Base-by-base conservation (phyloP, 30 jellyfish, hydroid and myxozoan genomes). In the Morbakka virulenta region DNA sequence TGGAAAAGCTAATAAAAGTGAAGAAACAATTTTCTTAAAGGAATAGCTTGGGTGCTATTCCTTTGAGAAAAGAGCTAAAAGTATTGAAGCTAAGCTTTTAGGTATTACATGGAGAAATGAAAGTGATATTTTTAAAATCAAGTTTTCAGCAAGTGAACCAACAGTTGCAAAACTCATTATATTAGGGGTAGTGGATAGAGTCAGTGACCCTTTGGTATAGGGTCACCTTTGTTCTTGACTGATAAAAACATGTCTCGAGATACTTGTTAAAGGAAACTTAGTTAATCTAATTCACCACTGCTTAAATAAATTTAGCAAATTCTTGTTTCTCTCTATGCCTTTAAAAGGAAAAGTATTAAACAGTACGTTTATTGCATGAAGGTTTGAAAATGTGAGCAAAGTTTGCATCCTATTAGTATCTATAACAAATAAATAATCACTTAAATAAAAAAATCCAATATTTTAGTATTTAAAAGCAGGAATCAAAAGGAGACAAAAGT, bases 131-230 rank as follows among this genome's bases (percentile, higher is more conserved):
- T 9, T 65, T 24, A 28, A 84, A 30, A 83, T 81, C 34, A 52
- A 77, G 30, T 88, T 88, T 34, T 91, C 84, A 65, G 6, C 23
- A 64, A 13, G 0, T 28, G 48, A 70, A 2, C 76, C 34, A 32
- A 22, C 57, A 17, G 50, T 68, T n/a, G 62, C 82, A 27, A 82
- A 82, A 28, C 35, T 80, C 32, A 36, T 31, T n/a, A 81, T 82
- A 3, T 32, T 82, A 25, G 52, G 81, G 20, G 32, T 66, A 41
- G 30, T 82, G 0, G 94, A 86, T 2, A 25, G 52, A 68, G 49
- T 82, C 32, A 49, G 69, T 36, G 93, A 88, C 50, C 93, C 97
- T 25, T 4, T 73, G 95, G 95, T 28, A 30, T 84, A 4, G 95
- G 32, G 20, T 74, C 89, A 22, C 79, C 95, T 2, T 35, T 83